Evolutionary conservation across 2,113 vertebrate species (phyloP).

Genomic region (Corynorhinus townsendii): DNA sequence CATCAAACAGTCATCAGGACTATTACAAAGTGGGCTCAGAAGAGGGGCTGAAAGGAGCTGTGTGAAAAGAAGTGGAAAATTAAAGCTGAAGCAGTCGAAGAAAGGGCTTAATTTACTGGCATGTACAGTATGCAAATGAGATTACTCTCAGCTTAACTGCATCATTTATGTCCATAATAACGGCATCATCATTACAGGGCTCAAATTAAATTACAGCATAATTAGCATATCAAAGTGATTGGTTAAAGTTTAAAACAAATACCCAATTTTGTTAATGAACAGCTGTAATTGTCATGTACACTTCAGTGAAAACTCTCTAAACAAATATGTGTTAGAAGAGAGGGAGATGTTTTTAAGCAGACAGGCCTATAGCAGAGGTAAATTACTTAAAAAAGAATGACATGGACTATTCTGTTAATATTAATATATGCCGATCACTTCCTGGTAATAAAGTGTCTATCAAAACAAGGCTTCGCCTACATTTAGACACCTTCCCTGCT

Average conservation of each 20-base stretch:
- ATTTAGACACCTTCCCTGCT: constrained; percentile 60
- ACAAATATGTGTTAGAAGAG: constrained; percentile 99
- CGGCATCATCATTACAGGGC: constrained; percentile 99
- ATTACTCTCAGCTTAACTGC: constrained; percentile 99
- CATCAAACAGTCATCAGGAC: constrained; percentile 95
- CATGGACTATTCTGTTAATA: constrained; percentile 82
- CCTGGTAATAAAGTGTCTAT: constrained; percentile 82
- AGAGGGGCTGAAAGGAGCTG: constrained; percentile 90
- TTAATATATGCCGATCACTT: constrained; percentile 82
- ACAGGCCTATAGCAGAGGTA: constrained; percentile 80
- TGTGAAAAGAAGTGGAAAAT: constrained; percentile 99
- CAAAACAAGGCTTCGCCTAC: constrained; percentile 78
- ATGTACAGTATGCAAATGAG: constrained; percentile 99
- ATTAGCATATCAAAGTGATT: constrained; percentile 99
- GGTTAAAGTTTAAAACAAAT: constrained; percentile 99
- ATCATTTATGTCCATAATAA: constrained; percentile 99
- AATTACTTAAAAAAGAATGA: constrained; percentile 82
- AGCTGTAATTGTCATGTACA: constrained; percentile 97
- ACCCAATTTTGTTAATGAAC: constrained; percentile 99
- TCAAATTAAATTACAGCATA: constrained; percentile 99
- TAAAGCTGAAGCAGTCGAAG: constrained; percentile 95
- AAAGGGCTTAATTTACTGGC: constrained; percentile 99
- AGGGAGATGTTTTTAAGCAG: constrained; percentile 78
- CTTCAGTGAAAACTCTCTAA: constrained; percentile 97
- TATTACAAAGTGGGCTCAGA: constrained; percentile 90